These are phyloP conservation scores for Anseranas semipalmata DNA, from an alignment of 2,113 vertebrate species.

Conservation along the genomic window DNA sequence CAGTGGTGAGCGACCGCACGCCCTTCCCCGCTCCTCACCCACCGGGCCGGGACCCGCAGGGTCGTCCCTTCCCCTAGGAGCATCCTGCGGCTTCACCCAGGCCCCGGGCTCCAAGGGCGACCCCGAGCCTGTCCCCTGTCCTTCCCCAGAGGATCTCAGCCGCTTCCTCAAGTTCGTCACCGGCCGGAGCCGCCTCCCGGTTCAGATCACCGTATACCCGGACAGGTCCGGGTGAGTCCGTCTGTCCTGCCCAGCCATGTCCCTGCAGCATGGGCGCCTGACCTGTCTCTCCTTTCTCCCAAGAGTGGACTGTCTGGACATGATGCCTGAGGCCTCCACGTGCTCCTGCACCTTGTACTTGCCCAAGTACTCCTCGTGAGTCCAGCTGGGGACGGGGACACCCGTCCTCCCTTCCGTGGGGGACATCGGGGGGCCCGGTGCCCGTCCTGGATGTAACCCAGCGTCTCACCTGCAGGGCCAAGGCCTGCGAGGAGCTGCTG, in stretches of 20 bases:
- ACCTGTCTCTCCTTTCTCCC: background rate
- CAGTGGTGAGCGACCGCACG: slow-evolving; percentile 80
- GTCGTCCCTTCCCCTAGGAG: background rate
- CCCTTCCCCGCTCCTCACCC: background rate
- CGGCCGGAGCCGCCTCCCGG: slow-evolving; percentile 93
- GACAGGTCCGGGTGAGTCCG: slow-evolving; percentile 84
- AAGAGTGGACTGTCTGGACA: slow-evolving; percentile 85
- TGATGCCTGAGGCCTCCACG: slow-evolving; percentile 92
- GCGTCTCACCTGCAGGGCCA: slow-evolving; percentile 76
- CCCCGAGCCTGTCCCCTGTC: background rate
- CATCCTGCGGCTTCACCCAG: background rate
- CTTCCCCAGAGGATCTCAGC: slow-evolving; percentile 91
- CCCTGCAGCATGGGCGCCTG: background rate
- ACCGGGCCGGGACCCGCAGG: background rate
- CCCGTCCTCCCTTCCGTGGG: background rate
- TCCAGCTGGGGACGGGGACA: background rate
- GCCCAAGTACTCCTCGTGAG: slow-evolving; percentile 91
- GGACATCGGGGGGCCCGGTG: background rate
- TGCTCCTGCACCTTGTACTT: slow-evolving; percentile 91
- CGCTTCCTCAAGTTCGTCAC: slow-evolving; percentile 95
- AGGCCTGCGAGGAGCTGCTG: slow-evolving; percentile 92
- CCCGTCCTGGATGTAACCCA: accelerated
- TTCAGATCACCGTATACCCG: slow-evolving; percentile 88
- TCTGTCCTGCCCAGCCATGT: accelerated
- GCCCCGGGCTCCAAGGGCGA: background rate